Conservation (phyloP, 2,797 vertebrate genomes). For the Cuniculus paca region DNA sequence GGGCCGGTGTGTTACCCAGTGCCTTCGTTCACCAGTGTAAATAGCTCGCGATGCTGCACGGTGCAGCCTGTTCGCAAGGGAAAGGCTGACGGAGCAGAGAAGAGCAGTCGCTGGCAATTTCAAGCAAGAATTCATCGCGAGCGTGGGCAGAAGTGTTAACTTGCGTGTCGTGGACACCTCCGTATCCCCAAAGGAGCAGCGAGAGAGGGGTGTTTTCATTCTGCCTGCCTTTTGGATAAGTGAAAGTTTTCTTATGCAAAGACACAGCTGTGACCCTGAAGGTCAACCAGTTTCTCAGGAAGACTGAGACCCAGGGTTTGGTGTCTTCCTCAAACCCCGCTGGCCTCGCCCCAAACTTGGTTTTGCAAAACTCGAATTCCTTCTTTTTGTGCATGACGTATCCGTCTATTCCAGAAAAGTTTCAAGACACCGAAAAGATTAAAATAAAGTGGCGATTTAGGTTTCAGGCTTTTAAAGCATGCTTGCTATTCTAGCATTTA, state of each 20-base stretch:
- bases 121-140: not conserved
- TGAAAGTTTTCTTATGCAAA: not conserved
- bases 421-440: constrained; percentile 25
- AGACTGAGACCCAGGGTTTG: no score
- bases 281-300: not conserved
- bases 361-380: not conserved
- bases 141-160: not conserved
- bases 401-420: not conserved
- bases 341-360: not conserved
- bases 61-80: not conserved
- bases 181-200: not conserved
- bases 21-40: no score
- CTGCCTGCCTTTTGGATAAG: not conserved
- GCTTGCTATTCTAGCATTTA: not conserved
- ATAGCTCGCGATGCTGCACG: not conserved
- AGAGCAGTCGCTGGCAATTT: not conserved
- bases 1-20: no score
- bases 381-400: not conserved
- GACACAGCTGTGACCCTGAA: not conserved
- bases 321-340: not conserved
- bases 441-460: not conserved
- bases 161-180: not conserved
- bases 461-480: not conserved
- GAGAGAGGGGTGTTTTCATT: not conserved
- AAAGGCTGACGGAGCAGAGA: not conserved